These are phyloP conservation scores for Molothrus aeneus DNA, from an alignment of 2,797 vertebrate genomes.

Conservation along the genomic window DNA sequence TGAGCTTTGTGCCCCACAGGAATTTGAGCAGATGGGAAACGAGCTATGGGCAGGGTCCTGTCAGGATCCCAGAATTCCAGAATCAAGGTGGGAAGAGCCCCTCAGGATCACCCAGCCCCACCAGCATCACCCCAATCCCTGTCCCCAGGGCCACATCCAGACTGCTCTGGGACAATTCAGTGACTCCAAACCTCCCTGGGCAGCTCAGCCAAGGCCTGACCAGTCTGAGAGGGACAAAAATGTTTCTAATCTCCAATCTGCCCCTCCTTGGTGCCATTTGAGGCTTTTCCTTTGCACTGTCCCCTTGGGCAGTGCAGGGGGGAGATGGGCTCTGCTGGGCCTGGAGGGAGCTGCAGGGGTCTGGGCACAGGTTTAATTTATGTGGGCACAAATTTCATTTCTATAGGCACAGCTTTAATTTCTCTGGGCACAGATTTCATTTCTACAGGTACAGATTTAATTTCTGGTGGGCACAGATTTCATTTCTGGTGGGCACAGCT, in stretches of 20 bases:
- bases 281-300: not conserved
- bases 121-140: not conserved
- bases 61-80: not conserved
- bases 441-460: too few relatives aligned
- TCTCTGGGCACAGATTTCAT: too few relatives aligned
- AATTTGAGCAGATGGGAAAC: not conserved
- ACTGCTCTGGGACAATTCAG: not conserved
- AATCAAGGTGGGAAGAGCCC: not conserved
- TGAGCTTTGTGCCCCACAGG: not conserved
- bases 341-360: not conserved
- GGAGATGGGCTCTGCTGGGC: not conserved
- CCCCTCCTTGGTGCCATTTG: not conserved
- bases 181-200: not conserved
- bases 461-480: too few relatives aligned
- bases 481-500: too few relatives aligned
- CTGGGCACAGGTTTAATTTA: not conserved
- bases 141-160: not conserved
- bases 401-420: too few relatives aligned
- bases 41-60: not conserved
- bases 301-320: not conserved
- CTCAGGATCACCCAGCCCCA: accelerated
- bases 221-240: not conserved
- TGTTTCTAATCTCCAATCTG: accelerated
- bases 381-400: too few relatives aligned
- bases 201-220: not conserved